These are phyloP conservation scores for Dreissena polymorpha DNA, from an alignment of 1,140 invertebrate genomes.

Conservation along the genomic window DNA sequence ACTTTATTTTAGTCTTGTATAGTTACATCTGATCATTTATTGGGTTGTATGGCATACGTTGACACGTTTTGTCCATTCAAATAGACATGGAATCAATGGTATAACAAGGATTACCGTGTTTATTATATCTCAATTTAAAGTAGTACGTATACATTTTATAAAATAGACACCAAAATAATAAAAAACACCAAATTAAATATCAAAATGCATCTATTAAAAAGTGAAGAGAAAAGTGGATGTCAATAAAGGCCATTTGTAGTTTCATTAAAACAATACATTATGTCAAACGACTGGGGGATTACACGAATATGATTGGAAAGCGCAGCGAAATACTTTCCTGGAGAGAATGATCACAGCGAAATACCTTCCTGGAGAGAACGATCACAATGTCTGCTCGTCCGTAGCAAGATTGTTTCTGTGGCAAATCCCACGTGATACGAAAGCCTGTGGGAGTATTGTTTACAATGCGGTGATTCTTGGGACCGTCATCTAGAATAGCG, in stretches of 20 bases:
- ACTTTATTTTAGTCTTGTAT: too few relatives aligned
- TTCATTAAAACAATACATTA: not conserved
- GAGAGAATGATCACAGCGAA: constrained; percentile 20
- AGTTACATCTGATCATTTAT: too few relatives aligned
- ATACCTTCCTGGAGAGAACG: constrained; percentile 11
- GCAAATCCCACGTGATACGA: constrained; percentile 29
- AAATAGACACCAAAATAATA: too few relatives aligned
- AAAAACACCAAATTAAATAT: too few relatives aligned
- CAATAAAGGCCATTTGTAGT: not conserved
- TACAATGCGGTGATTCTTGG: not conserved
- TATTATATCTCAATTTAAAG: too few relatives aligned
- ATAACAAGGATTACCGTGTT: too few relatives aligned
- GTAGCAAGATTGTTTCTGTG: constrained; percentile 34
- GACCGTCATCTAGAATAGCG: constrained; percentile 16
- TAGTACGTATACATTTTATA: too few relatives aligned
- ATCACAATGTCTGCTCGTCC: constrained; percentile 21
- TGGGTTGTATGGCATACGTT: too few relatives aligned
- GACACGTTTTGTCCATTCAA: too few relatives aligned
- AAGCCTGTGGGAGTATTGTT: constrained; percentile 3
- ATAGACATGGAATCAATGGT: too few relatives aligned
- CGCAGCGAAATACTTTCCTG: not conserved
- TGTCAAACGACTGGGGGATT: not conserved
- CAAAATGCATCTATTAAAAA: too few relatives aligned
- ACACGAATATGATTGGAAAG: not conserved
- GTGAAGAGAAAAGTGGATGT: not conserved